Base-by-base conservation (phyloP, 2,113 vertebrate species). In the Ursus arctos region DNA sequence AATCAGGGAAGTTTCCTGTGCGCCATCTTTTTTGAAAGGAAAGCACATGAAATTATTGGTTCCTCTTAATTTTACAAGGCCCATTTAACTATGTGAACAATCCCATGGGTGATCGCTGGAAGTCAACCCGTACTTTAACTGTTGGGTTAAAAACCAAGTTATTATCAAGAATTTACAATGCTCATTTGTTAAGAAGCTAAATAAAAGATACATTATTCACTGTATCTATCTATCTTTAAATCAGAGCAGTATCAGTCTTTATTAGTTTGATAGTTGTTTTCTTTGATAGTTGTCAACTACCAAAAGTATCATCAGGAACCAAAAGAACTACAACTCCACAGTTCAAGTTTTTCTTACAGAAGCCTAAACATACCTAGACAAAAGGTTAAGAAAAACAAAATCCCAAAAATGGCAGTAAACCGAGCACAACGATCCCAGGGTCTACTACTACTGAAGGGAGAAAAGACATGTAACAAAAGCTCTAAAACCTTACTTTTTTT, bases 401-500 rank as follows among this genome's bases (percentile, higher is more conserved):
- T 4, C n/a, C 22, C 6, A 67, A 3, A 1, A 91, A 65, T 4
- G 4, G 21, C 5, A 82, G 0, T 63, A 82, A 77, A 9, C 4
- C 86, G 57, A 85, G 14, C 21, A 61, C 36, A 72, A 74, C 10
- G 21, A 79, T 49, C 49, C 14, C 4, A 14, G 4, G 87, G 12
- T 40, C 49, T 28, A 33, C 77, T 1, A 86, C 49, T 43, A 84
- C 2, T 11, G 21, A 91, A 21, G 36, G 61, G n/a, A 55, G 15
- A 82, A 84, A 95, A 67, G 9, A 16, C 1, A 84, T 43, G 36
- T 65, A 63, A 77, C 2, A 21, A 59, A 79, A 82, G 12, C 51
- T 72, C 72, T 8, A 61, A 33, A 65, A 33, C 53, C 61, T 93
- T 51, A 99, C 99, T 98, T 99, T 99, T 98, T 99, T 99, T 96